Base-by-base conservation (phyloP, 1,140 invertebrate genomes). In the Drosophila orosa region DNA sequence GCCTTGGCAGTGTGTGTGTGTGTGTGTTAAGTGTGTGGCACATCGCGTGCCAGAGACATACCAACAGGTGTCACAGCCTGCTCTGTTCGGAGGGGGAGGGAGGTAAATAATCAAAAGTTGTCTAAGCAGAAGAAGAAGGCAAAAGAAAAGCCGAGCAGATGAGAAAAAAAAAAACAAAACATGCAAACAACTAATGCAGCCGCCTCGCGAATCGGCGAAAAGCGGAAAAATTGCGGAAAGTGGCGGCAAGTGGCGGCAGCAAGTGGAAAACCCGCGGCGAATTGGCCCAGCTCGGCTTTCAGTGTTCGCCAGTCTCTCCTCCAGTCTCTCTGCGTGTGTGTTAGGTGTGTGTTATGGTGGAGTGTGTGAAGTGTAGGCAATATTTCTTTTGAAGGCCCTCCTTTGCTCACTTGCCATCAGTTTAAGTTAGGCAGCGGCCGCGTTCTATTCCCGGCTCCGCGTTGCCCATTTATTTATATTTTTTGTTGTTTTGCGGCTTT, bases 311-410 rank as follows among this genome's bases (percentile, higher is more conserved):
- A 47, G 48, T 55, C 45, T 69, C 48, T 45, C 47, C n/a, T n/a
- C n/a, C n/a, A n/a, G n/a, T n/a, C n/a, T n/a, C 27, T 71, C 68
- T 72, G 68, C 68, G 68, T 72, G 52, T 42, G 52, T 47, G 59
- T 29, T 31, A 40, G 60, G 44, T 27, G 57, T 27, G 58, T 69
- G 58, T 29, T 24, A 24, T 44, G 39, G 65, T 44, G 39, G 65
- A 31, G 29, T 58, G 40, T 71, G 65, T 72, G 68, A 72, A 72
- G 68, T 72, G 68, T 71, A 71, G 65, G 65, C 68, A 72, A 71
- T 72, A 72, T 72, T 72, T 72, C 68, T 72, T 45, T 39, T 48
- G 68, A 72, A 72, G 68, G 66, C 67, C 67, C 67, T 72, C 65
- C 68, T 58, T 72, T 72, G 68, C 68, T 58, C 68, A 72, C 68